These are phyloP conservation scores for Eledone cirrhosa DNA, from an alignment of 2,888 invertebrate species.

Conservation along the genomic window DNA sequence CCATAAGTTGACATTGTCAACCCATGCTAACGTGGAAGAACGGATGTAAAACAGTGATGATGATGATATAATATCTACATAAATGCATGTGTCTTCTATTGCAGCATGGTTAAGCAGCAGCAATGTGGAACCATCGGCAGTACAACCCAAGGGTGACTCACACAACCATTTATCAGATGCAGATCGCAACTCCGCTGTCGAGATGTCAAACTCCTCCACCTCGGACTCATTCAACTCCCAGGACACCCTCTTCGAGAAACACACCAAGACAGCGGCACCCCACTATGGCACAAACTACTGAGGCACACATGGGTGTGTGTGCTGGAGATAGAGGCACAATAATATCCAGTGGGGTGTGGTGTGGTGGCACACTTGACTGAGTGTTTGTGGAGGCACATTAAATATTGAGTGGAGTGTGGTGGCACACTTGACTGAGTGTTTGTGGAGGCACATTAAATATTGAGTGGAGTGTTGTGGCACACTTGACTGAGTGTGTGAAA, in stretches of 20 bases:
- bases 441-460: background rate
- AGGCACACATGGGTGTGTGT: background rate
- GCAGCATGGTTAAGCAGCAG: constrained; percentile 58
- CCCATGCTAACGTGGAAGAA: too few species aligned
- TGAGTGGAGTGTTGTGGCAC: too few species aligned
- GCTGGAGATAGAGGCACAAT: background rate
- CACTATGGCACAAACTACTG: constrained; percentile 23
- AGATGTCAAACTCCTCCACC: constrained; percentile 37
- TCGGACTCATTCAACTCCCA: constrained; percentile 1
- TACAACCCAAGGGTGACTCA: constrained; percentile 53
- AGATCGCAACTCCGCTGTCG: constrained; percentile 44
- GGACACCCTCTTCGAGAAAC: constrained; percentile 15
- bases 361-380: too few species aligned
- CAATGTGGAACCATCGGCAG: constrained; percentile 56
- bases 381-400: background rate
- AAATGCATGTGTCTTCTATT: constrained; percentile 30
- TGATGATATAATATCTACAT: too few species aligned
- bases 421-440: background rate
- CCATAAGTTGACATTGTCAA: too few species aligned
- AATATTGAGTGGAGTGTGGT: background rate
- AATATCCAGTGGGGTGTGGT: too few species aligned
- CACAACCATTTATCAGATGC: constrained; percentile 42
- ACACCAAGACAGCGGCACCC: constrained; percentile 18
- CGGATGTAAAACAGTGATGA: too few species aligned
- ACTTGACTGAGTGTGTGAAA: too few species aligned